These are phyloP conservation scores for Ptychoptera contaminata DNA, from an alignment of 2,888 invertebrate genomes.

Conservation along the genomic window DNA sequence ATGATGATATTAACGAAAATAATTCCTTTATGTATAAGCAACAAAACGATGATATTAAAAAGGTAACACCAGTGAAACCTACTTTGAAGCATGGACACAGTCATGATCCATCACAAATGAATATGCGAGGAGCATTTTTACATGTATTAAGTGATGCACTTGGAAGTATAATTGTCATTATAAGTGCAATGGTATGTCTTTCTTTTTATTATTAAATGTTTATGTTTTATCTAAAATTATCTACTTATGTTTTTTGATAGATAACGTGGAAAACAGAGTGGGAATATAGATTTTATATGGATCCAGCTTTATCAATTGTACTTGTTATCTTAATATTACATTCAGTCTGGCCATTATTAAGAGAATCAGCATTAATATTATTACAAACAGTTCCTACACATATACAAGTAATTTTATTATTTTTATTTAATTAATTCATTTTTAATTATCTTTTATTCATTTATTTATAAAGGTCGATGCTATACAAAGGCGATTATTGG, in stretches of 20 bases:
- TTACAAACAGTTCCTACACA: constrained; percentile 98
- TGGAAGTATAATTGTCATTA: constrained; percentile 60
- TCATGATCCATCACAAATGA: constrained; percentile 70
- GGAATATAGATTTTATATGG: constrained; percentile 73
- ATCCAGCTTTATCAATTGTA: constrained; percentile 83
- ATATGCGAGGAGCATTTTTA: constrained; percentile 99
- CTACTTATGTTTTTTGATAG: constrained; percentile 21
- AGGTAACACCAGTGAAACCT: constrained; percentile 16
- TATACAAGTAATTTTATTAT: constrained; percentile 48
- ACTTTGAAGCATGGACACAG: constrained; percentile 37
- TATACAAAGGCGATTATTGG: constrained; percentile 70
- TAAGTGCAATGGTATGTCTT: constrained; percentile 41
- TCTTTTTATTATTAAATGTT: constrained; percentile 1
- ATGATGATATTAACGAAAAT: constrained; percentile 57
- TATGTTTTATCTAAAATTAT: constrained; percentile 31
- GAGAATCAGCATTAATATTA: constrained; percentile 87
- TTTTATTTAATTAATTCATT: constrained; percentile 6
- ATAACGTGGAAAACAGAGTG: constrained; percentile 69
- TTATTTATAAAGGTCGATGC: constrained; percentile 53
- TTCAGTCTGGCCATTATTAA: constrained; percentile 81
- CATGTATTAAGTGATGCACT: constrained; percentile 95
- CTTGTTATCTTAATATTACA: constrained; percentile 73
- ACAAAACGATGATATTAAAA: constrained; percentile 13
- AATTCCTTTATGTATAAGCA: constrained; percentile 34
- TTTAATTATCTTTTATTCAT: constrained; percentile 14